These are phyloP conservation scores for Brachyhypopomus gauderio DNA, from an alignment of 2,113 vertebrate genomes.

Conservation along the genomic window DNA sequence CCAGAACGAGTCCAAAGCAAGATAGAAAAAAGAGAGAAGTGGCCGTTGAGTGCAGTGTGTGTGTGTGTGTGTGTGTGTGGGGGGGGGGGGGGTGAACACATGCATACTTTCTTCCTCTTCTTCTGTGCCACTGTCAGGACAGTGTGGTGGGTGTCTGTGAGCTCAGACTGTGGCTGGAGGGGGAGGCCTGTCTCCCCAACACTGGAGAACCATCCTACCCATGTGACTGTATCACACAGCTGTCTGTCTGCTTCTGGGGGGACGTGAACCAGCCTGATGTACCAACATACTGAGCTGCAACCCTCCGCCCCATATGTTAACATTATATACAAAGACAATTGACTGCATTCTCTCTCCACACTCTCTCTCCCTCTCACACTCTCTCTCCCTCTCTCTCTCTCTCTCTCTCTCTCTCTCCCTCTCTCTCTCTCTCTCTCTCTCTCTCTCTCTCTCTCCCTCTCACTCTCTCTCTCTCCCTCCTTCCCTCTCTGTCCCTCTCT, in stretches of 20 bases:
- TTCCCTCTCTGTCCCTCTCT: not conserved
- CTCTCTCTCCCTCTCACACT: not conserved
- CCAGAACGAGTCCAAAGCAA: not conserved
- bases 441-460: slow-evolving; percentile 12
- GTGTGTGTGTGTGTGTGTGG: no score
- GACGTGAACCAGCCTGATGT: not conserved
- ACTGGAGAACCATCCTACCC: slow-evolving; percentile 3
- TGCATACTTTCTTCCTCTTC: no score
- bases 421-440: not conserved
- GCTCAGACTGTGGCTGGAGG: no score
- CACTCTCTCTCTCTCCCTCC: not conserved
- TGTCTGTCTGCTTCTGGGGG: not conserved
- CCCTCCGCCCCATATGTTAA: not conserved
- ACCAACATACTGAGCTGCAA: not conserved
- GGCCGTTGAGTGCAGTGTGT: not conserved
- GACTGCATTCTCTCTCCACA: not conserved
- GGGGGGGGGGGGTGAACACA: no score
- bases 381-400: slow-evolving; percentile 16
- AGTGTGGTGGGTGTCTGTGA: no score
- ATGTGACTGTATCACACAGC: not conserved
- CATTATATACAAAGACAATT: not conserved
- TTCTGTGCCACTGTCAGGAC: no score
- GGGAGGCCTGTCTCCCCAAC: slow-evolving; percentile 14
- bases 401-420: not conserved
- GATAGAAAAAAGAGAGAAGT: not conserved